Percentiles rank a stretch among this genome's conserved stretches.
phyloP scores from a whole-genome alignment of 2,888 invertebrate genomes.

The Myopa testacea region DNA sequence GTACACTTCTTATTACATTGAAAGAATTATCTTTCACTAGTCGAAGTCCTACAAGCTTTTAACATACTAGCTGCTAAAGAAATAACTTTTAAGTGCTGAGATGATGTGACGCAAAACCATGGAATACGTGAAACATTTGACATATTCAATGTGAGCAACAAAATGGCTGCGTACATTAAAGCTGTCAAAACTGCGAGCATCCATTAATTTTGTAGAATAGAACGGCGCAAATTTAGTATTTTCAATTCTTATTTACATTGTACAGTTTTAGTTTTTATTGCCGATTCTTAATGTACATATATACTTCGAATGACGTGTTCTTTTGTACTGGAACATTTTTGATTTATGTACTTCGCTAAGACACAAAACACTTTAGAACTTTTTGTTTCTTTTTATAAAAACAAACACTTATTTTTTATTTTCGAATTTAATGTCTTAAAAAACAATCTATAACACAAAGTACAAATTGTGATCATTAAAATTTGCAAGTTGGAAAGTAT shows the following conservation, averaged over 20 bases:
- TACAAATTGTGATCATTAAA: too few species aligned
- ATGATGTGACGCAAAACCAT: slow-evolving; percentile 5
- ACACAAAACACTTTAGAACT: too few species aligned
- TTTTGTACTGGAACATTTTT: background rate
- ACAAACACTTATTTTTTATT: background rate
- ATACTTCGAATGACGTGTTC: background rate
- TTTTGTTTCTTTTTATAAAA: background rate
- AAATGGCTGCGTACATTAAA: background rate
- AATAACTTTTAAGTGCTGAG: background rate
- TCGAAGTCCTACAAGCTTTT: too few species aligned
- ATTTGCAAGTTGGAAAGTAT: too few species aligned
- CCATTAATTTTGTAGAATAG: slow-evolving; percentile 14
- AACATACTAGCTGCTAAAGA: too few species aligned
- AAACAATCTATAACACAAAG: background rate
- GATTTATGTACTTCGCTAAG: too few species aligned
- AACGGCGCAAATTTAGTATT: slow-evolving; percentile 24
- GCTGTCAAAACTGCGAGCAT: slow-evolving; percentile 27
- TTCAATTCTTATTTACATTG: slow-evolving; percentile 12
- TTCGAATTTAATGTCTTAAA: background rate
- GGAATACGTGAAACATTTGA: background rate
- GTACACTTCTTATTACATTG: too few species aligned
- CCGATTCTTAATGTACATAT: background rate
- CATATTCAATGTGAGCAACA: background rate
- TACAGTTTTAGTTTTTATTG: background rate
- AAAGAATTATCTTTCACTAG: background rate